Base-by-base conservation (phyloP, 2,888 invertebrate species). In the Gandaritis pyraliata region DNA sequence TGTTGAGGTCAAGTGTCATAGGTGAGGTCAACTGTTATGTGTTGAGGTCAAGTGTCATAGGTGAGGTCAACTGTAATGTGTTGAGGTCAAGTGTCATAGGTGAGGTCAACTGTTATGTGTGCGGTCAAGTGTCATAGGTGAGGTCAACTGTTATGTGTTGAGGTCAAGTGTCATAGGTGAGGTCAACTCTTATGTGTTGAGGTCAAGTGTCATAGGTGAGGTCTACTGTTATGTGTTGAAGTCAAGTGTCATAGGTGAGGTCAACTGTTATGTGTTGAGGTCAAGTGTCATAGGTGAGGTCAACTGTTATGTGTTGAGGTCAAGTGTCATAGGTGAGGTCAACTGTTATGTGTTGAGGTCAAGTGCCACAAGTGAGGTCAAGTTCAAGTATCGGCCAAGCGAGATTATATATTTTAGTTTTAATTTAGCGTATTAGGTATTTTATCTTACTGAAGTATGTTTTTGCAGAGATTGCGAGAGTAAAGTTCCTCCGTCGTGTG, bases 401-500 rank as follows among this genome's bases (percentile, higher is more conserved):
- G 2, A 6, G 23, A 6, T 23, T 23, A 5, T 0, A 2, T 23
- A 23, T 23, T 23, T 23, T 1, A 23, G 23, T 23, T 23, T 23
- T 23, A 23, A 23, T 2, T 23, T 5, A 23, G 6, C 10, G 33
- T 33, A 29, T 29, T 29, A 29, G 2, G 6, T 29, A 29, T 29
- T 29, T 29, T 29, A 4, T 29, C 6, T 4, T 29, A 29, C 6
- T 29, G 6, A 6, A 2, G 29, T 29, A 8, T 33, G 33, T 79
- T 81, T 30, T 58, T 38, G 3, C 86, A 94, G 94, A 73, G 97
- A 98, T 78, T 98, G 98, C 82, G 97, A 97, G 77, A 94, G 95
- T 52, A 97, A 97, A 92, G 98, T 98, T 71, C 97, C 98, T 70
- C 97, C 98, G 0, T 97, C 97, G 39, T 99, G 99, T 88, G 97